These are phyloP conservation scores for Pelmatolapia mariae DNA, from an alignment of 2,113 vertebrate species.

Conservation along the genomic window DNA sequence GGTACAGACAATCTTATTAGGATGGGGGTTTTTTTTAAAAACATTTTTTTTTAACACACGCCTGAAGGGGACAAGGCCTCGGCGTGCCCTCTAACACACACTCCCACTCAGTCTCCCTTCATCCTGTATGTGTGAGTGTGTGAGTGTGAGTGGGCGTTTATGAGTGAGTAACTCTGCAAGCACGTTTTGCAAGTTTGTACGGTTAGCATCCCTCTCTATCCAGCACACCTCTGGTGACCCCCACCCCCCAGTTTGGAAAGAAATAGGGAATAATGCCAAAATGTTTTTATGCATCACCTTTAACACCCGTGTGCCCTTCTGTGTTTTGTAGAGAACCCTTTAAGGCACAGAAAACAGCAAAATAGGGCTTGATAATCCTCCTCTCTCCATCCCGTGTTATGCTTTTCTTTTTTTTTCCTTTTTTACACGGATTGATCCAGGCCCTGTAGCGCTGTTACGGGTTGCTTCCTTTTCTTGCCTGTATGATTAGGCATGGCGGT, in stretches of 20 bases:
- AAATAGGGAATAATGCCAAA: background rate
- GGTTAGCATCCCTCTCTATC: background rate
- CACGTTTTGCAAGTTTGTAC: background rate
- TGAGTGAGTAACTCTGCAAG: conserved; percentile 26
- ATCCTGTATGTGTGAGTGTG: background rate
- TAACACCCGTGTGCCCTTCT: conserved; percentile 1
- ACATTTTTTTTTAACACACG: background rate
- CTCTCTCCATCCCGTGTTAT: conserved; percentile 14
- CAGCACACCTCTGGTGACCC: background rate
- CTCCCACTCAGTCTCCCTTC: conserved; percentile 46
- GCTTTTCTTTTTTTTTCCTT: background rate
- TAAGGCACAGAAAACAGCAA: background rate
- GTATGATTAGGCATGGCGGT: conserved; percentile 34
- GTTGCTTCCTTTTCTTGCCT: conserved; percentile 8
- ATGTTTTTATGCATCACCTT: conserved; percentile 33
- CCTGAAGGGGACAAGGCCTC: conserved; percentile 37
- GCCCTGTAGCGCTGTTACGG: conserved; percentile 1
- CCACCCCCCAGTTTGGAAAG: background rate
- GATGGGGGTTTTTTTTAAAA: background rate
- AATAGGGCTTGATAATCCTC: conserved; percentile 8
- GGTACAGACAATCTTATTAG: conserved; percentile 27
- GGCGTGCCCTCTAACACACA: conserved; percentile 41
- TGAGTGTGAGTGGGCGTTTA: conserved; percentile 27
- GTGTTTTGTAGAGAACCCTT: background rate
- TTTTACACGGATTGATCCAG: conserved; percentile 24